Evolutionary conservation across 2,797 vertebrate genomes (phyloP).

Genomic region (Intellagama lesueurii): DNA sequence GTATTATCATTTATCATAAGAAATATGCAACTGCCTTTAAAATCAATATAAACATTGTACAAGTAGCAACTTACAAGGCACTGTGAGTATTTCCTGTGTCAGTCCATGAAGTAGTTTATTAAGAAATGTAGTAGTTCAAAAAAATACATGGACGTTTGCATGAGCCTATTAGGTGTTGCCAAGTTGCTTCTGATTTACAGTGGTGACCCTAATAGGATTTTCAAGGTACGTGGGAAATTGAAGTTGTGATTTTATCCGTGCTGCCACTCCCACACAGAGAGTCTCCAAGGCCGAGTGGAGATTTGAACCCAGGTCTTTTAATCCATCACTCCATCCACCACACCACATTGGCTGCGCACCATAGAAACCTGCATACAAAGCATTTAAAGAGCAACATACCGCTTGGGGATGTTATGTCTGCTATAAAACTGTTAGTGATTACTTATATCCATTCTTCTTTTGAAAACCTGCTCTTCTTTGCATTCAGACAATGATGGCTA

Average conservation of each 20-base stretch:
- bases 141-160: neutral
- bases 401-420: neutral
- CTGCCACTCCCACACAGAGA: no score
- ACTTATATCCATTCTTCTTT: conserved; percentile 50
- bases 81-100: neutral
- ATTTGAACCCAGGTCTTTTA: no score
- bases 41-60: conserved; percentile 31
- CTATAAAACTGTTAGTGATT: conserved; percentile 38
- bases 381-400: conserved; percentile 57
- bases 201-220: no score
- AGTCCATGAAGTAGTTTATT: conserved; percentile 8
- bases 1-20: conserved; percentile 14
- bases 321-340: no score
- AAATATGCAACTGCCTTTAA: conserved; percentile 47
- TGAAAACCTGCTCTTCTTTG: conserved; percentile 57
- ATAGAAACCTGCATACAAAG: neutral
- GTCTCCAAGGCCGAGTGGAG: no score
- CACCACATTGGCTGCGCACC: no score
- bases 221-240: no score
- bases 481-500: conserved; percentile 64
- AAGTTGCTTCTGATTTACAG: no score
- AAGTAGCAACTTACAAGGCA: neutral
- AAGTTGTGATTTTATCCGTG: no score
- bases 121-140: neutral
- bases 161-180: no score